Evolutionary conservation across 2,888 invertebrate genomes (phyloP).

Genomic region (Thera obeliscata): DNA sequence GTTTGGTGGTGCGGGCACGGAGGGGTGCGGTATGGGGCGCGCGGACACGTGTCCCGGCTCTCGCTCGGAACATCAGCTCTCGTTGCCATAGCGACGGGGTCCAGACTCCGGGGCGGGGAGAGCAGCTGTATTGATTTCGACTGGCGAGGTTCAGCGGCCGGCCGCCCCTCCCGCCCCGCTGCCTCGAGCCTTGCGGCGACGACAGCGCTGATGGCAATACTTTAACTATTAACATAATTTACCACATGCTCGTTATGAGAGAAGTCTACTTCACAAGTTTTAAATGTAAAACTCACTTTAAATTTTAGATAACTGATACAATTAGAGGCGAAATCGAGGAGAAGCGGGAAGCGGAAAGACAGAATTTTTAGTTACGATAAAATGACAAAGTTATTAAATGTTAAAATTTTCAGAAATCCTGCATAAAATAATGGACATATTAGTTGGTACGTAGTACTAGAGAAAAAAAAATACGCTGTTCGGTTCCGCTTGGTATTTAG

Average conservation of each 20-base stretch:
- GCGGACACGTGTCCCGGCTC: constrained; percentile 44
- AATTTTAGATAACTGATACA: background rate
- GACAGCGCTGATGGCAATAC: constrained; percentile 18
- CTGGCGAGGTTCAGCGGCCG: constrained; percentile 77
- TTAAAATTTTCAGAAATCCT: no score
- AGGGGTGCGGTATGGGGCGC: constrained; percentile 35
- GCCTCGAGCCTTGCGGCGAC: constrained; percentile 37
- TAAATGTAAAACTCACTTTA: background rate
- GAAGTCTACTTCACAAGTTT: background rate
- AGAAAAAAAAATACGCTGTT: no score
- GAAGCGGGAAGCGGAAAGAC: no score
- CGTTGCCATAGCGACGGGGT: constrained; percentile 77
- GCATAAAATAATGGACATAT: no score
- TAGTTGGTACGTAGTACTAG: no score
- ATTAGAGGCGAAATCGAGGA: background rate
- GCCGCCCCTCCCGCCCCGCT: constrained; percentile 54
- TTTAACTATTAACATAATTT: constrained; percentile 23
- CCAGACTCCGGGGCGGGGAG: constrained; percentile 71
- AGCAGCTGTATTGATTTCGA: constrained; percentile 86
- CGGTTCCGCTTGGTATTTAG: no score
- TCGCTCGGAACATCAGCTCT: constrained; percentile 59
- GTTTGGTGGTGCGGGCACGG: constrained; percentile 36
- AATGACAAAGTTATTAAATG: no score
- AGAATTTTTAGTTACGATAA: no score
- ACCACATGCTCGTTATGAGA: constrained; percentile 12